phyloP scores from a whole-genome alignment of 2,888 invertebrate species.

The Oscheius myriophilus region DNA sequence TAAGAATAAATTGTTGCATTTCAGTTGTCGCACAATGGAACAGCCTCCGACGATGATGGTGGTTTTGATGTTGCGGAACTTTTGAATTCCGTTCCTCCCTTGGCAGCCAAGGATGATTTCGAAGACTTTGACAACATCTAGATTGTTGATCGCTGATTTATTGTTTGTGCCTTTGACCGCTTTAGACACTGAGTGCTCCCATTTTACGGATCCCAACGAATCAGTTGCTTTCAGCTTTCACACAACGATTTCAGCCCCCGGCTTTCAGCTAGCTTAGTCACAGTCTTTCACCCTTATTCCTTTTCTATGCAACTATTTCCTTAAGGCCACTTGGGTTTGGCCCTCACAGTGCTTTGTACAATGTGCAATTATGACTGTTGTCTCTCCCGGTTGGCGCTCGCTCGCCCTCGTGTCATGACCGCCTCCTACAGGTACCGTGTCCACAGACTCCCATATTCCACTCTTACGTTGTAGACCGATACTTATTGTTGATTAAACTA shows the following conservation, averaged over 20 bases:
- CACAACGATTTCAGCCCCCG: slow-evolving; percentile 12
- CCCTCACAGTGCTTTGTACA: slow-evolving; percentile 23
- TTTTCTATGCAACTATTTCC: no score
- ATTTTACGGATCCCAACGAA: not conserved
- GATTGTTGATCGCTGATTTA: not conserved
- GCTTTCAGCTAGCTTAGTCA: slow-evolving; percentile 9
- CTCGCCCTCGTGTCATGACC: no score
- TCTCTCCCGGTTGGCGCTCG: no score
- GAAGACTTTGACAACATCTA: slow-evolving; percentile 38
- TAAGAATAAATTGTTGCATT: no score
- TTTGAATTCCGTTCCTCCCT: slow-evolving; percentile 50
- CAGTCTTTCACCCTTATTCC: not conserved
- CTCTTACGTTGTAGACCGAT: no score
- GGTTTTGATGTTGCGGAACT: slow-evolving; percentile 52
- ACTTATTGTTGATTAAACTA: no score
- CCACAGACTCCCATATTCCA: no score
- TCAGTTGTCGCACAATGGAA: slow-evolving; percentile 14
- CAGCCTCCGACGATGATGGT: slow-evolving; percentile 42
- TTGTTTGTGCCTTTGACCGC: not conserved
- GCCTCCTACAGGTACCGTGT: no score
- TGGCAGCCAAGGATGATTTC: slow-evolving; percentile 50
- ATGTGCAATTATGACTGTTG: slow-evolving; percentile 19
- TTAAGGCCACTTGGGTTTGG: slow-evolving; percentile 3
- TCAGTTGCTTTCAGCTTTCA: slow-evolving; percentile 11
- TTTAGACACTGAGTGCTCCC: slow-evolving; percentile 7